These are phyloP conservation scores for Callopanchax toddi DNA, from an alignment of 2,113 vertebrate genomes.

Conservation along the genomic window DNA sequence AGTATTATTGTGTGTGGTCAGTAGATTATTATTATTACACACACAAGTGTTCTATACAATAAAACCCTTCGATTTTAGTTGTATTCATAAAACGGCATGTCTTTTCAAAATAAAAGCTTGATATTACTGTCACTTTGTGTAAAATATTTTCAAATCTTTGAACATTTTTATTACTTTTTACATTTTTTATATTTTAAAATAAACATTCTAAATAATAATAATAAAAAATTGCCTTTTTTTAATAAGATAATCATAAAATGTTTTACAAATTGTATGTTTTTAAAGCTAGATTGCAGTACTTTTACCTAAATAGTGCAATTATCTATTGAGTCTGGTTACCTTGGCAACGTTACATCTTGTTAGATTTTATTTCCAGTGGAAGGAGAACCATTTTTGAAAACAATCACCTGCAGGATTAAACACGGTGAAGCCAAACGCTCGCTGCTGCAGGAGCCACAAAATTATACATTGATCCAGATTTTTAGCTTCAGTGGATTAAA, in stretches of 20 bases:
- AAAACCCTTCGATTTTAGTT: constrained; percentile 14
- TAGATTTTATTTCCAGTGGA: no score
- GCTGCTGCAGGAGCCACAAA: background rate
- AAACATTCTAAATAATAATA: no score
- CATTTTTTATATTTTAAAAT: no score
- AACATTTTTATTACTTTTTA: no score
- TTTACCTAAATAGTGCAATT: background rate
- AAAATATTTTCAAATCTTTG: no score
- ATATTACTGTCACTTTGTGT: background rate
- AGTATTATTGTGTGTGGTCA: constrained; percentile 8
- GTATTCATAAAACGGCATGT: constrained; percentile 22
- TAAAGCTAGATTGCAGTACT: background rate
- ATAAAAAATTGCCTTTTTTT: no score
- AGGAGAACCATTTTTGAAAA: background rate
- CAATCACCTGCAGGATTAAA: background rate
- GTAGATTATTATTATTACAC: no score
- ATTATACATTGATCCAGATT: background rate
- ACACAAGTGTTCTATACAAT: background rate
- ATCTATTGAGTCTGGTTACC: no score
- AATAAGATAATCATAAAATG: no score
- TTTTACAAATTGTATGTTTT: no score
- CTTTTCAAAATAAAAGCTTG: constrained; percentile 47
- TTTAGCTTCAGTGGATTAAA: background rate
- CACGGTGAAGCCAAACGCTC: background rate
- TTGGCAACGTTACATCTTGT: no score